phyloP scores from a whole-genome alignment of 2,797 vertebrate genomes.

The Rhinatrema bivittatum region DNA sequence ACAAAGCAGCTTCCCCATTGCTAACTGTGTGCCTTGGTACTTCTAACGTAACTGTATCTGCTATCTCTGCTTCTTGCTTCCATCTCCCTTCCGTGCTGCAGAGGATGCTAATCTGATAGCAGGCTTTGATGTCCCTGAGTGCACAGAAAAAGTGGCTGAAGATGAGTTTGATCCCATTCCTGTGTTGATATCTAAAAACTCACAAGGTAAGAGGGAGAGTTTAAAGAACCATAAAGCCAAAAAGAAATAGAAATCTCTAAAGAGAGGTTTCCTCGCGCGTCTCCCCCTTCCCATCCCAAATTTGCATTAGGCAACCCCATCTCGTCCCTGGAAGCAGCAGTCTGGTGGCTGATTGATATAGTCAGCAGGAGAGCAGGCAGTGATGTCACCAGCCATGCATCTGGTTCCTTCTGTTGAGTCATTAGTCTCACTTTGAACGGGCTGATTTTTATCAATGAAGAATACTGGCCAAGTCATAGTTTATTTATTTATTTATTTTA shows the following conservation, averaged over 20 bases:
- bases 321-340: no score
- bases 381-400: no score
- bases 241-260: no score
- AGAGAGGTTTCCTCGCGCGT: background rate
- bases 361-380: no score
- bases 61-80: slow-evolving; percentile 59
- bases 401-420: no score
- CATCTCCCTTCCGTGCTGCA: slow-evolving; percentile 63
- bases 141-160: slow-evolving; percentile 81
- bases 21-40: slow-evolving; percentile 9
- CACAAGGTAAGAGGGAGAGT: slow-evolving; percentile 84
- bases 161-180: slow-evolving; percentile 99
- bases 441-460: no score
- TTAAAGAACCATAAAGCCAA: background rate
- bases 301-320: no score
- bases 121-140: slow-evolving; percentile 77
- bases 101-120: slow-evolving; percentile 89
- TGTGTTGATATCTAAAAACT: slow-evolving; percentile 95
- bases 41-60: slow-evolving; percentile 49
- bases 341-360: no score
- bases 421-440: no score
- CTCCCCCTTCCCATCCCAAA: no score
- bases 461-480: no score
- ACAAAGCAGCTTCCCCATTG: background rate
- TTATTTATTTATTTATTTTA: no score